A percentile compares a stretch with the other conserved stretches of the same genome.
These are phyloP conservation scores for Drymonia ruficornis DNA, from an alignment of 2,888 invertebrate species.

Conservation along the genomic window DNA sequence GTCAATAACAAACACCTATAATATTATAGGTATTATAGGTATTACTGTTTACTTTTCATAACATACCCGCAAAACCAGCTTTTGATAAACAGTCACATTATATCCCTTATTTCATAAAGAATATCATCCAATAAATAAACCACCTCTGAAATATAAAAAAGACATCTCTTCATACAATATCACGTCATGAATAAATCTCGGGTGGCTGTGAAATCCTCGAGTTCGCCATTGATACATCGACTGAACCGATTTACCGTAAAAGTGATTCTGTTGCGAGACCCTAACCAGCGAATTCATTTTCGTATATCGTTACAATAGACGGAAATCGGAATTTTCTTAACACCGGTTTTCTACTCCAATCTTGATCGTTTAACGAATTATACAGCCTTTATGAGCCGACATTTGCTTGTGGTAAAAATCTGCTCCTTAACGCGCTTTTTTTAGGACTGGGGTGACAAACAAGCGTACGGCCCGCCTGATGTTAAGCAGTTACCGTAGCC, in stretches of 20 bases:
- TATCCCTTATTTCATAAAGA: not conserved
- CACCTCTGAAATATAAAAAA: conserved; percentile 20
- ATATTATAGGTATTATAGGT: too few species aligned
- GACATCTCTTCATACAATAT: conserved; percentile 27
- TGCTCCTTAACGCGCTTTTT: too few species aligned
- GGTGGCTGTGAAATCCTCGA: conserved; percentile 42
- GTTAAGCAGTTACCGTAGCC: too few species aligned
- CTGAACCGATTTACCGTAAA: conserved; percentile 62
- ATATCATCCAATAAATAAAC: conserved; percentile 26
- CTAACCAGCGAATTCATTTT: conserved; percentile 68
- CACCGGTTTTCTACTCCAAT: conserved; percentile 59
- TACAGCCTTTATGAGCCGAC: conserved; percentile 52
- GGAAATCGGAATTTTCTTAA: conserved; percentile 69
- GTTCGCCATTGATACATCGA: conserved; percentile 48
- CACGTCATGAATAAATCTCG: conserved; percentile 38
- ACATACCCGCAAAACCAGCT: too few species aligned
- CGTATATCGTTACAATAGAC: conserved; percentile 63
- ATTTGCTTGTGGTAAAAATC: conserved; percentile 24
- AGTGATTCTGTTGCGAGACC: conserved; percentile 65
- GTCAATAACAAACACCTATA: too few species aligned
- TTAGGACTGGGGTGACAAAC: too few species aligned
- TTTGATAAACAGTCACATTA: not conserved
- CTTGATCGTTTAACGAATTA: conserved; percentile 63
- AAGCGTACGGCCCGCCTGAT: too few species aligned
- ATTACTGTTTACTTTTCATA: too few species aligned